Evolutionary conservation across 1,140 invertebrate genomes (phyloP).

Genomic region (Drosophila willistoni): DNA sequence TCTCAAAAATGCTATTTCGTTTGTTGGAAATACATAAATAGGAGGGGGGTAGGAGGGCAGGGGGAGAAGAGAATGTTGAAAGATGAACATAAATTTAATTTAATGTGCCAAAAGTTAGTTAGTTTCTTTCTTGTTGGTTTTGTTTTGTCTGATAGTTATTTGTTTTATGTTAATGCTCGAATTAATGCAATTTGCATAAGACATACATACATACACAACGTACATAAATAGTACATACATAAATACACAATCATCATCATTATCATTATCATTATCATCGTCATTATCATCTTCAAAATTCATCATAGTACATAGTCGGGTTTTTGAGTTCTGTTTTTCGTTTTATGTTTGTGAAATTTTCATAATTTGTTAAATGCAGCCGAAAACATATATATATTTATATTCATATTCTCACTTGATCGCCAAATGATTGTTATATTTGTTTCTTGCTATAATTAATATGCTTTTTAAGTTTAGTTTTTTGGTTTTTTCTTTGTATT

Average conservation of each 20-base stretch:
- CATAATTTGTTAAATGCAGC: slow-evolving; percentile 66
- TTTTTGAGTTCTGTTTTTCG: slow-evolving; percentile 32
- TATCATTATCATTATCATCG: slow-evolving; percentile 14
- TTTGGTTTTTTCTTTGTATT: slow-evolving; percentile 22
- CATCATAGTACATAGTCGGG: slow-evolving; percentile 73
- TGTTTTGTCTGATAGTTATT: neutral
- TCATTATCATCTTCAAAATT: slow-evolving; percentile 37
- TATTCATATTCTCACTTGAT: slow-evolving; percentile 37
- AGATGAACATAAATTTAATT: neutral
- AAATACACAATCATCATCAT: slow-evolving; percentile 61
- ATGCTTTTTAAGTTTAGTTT: slow-evolving; percentile 55
- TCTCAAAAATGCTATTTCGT: slow-evolving; percentile 5
- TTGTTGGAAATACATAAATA: neutral
- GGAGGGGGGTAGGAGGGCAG: no score
- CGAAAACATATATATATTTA: slow-evolving; percentile 62
- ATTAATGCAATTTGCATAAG: slow-evolving; percentile 73
- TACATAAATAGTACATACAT: slow-evolving; percentile 73
- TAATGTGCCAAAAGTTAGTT: slow-evolving; percentile 26
- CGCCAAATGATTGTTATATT: slow-evolving; percentile 55
- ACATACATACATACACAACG: slow-evolving; percentile 50
- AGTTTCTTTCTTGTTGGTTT: slow-evolving; percentile 13
- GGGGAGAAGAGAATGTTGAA: neutral
- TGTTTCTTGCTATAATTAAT: slow-evolving; percentile 62
- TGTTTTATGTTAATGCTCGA: slow-evolving; percentile 29
- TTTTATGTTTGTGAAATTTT: slow-evolving; percentile 20